A percentile compares a stretch with the other conserved stretches of the same genome.
Evolutionary conservation across 2,888 invertebrate species (phyloP).

Genomic region (Ashinkailepas kermadecensis): DNA sequence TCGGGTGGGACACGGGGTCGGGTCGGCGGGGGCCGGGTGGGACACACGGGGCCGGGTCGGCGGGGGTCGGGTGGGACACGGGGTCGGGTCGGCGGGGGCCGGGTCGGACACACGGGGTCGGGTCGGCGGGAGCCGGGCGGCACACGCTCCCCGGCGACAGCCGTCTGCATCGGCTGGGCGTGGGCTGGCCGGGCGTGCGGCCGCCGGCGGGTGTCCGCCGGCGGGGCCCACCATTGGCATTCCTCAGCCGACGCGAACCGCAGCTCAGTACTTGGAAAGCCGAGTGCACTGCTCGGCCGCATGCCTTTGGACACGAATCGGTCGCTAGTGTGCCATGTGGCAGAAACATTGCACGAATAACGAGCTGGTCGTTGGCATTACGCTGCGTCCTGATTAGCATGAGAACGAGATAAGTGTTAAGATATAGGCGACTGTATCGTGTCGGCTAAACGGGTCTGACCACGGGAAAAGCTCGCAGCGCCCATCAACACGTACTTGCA

Average conservation of each 20-base stretch:
- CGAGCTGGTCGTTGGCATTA: neutral
- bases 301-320: neutral
- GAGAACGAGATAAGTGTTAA: slow-evolving; percentile 18
- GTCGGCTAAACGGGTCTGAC: neutral
- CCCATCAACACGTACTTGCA: slow-evolving; percentile 5
- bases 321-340: neutral
- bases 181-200: neutral
- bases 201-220: neutral
- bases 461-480: neutral
- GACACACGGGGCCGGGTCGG: too few species aligned
- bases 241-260: neutral
- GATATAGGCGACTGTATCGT: neutral
- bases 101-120: too few species aligned
- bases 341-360: neutral
- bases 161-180: too few species aligned
- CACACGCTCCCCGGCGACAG: too few species aligned
- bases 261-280: neutral
- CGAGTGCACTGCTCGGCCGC: neutral
- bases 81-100: too few species aligned
- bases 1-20: too few species aligned
- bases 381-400: slow-evolving; percentile 3
- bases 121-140: too few species aligned
- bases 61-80: too few species aligned
- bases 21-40: too few species aligned
- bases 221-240: neutral